phyloP scores from a whole-genome alignment of 2,797 vertebrate genomes.

The Smutsia temminckii region DNA sequence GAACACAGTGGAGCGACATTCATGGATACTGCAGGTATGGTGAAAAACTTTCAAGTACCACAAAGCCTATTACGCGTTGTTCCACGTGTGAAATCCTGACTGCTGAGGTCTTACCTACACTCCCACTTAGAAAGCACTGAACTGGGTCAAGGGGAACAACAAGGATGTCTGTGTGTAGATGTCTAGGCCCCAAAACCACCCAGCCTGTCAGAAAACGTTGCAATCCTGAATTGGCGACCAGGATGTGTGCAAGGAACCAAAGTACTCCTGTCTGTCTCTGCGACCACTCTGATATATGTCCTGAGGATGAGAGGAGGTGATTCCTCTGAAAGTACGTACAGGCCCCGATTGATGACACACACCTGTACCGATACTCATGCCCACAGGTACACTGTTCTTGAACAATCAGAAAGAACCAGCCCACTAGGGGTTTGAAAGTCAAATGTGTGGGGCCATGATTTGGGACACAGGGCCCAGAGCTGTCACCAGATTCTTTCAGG shows the following conservation, averaged over 20 bases:
- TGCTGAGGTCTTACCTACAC: too few species aligned
- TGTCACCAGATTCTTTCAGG: background rate
- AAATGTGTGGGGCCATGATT: rapidly evolving
- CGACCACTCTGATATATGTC: rapidly evolving
- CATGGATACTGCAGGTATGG: rapidly evolving
- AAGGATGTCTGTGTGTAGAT: too few species aligned
- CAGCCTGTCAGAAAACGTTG: background rate
- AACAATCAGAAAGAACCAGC: background rate
- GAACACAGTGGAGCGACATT: background rate
- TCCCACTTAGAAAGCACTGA: background rate
- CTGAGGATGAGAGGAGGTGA: background rate
- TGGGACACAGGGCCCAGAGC: background rate
- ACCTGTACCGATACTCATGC: background rate
- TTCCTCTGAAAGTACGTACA: background rate
- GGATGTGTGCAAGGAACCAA: rapidly evolving
- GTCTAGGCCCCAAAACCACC: background rate
- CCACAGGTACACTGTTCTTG: background rate
- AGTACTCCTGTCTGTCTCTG: background rate
- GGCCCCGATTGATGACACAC: background rate
- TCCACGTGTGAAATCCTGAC: background rate
- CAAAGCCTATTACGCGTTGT: rapidly evolving
- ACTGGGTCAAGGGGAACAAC: background rate
- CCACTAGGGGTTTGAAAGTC: background rate
- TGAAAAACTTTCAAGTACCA: background rate
- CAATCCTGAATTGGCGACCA: background rate